A percentile compares a stretch with the other conserved stretches of the same genome.
Conservation (phyloP, 2,888 invertebrate genomes). For the Sussaba pulchella region DNA sequence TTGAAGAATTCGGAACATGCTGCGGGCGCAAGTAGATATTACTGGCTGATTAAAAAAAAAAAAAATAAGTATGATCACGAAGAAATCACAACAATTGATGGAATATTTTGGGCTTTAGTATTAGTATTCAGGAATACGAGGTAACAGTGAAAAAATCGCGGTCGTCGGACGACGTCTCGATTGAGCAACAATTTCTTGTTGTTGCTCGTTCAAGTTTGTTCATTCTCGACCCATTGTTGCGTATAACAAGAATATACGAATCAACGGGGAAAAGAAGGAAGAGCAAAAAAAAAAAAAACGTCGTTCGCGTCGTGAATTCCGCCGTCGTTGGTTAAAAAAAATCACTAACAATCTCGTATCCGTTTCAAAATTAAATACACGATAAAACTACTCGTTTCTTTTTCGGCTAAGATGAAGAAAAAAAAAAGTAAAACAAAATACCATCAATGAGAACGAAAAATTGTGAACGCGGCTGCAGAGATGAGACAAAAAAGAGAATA, state of each 20-base stretch:
- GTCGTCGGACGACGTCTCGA: constrained; percentile 4
- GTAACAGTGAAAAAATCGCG: constrained; percentile 26
- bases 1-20: constrained; percentile 58
- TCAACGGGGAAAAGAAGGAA: neutral
- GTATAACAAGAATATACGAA: no score
- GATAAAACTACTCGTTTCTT: neutral
- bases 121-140: constrained; percentile 71
- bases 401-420: neutral
- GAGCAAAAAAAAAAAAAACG: neutral
- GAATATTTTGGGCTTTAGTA: constrained; percentile 82
- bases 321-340: constrained; percentile 22
- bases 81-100: constrained; percentile 47
- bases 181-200: no score
- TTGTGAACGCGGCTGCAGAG: constrained; percentile 69
- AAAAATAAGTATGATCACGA: neutral
- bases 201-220: no score
- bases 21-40: constrained; percentile 43
- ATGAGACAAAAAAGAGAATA: constrained; percentile 1
- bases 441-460: constrained; percentile 47
- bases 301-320: constrained; percentile 30
- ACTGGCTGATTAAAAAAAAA: constrained; percentile 34
- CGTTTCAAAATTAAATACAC: neutral
- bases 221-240: no score
- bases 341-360: constrained; percentile 18
- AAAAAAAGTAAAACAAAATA: constrained; percentile 12